Evolutionary conservation across 2,113 vertebrate genomes (phyloP).

Genomic region (Fulica atra): DNA sequence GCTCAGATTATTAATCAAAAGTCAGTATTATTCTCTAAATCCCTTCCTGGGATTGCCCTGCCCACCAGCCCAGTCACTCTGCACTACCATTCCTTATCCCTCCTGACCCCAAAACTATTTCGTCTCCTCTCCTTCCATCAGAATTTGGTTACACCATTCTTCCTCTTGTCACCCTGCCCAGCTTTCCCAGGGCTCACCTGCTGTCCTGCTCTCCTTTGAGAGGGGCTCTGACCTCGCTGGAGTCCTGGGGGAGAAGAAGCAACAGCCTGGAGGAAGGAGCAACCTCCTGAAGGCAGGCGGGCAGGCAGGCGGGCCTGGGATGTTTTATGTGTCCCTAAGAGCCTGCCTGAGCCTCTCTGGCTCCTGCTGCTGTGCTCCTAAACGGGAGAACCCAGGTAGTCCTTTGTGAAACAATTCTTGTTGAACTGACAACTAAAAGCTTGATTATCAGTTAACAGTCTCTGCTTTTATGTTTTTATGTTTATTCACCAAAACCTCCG

Average conservation of each 20-base stretch:
- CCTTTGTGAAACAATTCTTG: neutral
- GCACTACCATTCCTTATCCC: neutral
- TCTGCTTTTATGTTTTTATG: neutral
- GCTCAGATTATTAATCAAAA: constrained; percentile 22
- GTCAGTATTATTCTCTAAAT: neutral
- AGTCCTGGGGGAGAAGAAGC: neutral
- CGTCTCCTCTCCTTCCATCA: neutral
- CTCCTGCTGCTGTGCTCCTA: neutral
- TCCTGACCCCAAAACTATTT: neutral
- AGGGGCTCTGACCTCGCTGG: neutral
- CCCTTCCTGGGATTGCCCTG: neutral
- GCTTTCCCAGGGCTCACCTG: neutral
- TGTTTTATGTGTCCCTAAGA: neutral
- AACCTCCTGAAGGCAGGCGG: neutral
- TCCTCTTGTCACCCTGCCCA: neutral
- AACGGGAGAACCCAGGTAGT: neutral
- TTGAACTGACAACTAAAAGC: neutral
- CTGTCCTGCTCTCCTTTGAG: neutral
- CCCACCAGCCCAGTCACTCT: neutral
- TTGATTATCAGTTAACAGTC: neutral
- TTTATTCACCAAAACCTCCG: neutral
- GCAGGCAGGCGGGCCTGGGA: neutral
- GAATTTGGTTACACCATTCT: neutral
- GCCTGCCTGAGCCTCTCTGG: neutral
- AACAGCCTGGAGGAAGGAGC: neutral